phyloP scores from a whole-genome alignment of 2,888 invertebrate species.

The Acrocyrtus sp. region DNA sequence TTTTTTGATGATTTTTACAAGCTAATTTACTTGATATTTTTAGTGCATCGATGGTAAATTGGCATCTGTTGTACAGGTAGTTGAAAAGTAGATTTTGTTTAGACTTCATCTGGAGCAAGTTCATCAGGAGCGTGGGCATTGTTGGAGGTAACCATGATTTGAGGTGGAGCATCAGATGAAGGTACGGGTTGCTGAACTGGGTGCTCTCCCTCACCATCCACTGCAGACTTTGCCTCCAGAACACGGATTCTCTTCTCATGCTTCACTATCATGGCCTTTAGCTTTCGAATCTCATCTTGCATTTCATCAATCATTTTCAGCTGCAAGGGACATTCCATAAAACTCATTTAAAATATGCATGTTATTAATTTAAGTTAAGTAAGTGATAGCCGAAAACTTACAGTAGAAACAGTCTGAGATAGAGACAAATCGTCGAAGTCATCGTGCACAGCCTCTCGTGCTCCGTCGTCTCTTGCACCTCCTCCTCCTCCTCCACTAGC shows the following conservation, averaged over 20 bases:
- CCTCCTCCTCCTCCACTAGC: slow-evolving; percentile 27
- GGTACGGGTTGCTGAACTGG: slow-evolving; percentile 52
- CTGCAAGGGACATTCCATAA: slow-evolving; percentile 44
- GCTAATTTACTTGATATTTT: neutral
- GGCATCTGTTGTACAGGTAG: slow-evolving; percentile 11
- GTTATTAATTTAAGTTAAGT: too few relatives aligned
- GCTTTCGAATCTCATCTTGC: slow-evolving; percentile 87
- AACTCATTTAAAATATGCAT: neutral
- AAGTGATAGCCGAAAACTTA: too few relatives aligned
- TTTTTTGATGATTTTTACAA: neutral
- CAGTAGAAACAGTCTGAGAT: slow-evolving; percentile 49
- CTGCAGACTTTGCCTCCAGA: slow-evolving; percentile 72
- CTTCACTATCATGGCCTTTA: slow-evolving; percentile 94
- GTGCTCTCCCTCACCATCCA: slow-evolving; percentile 36
- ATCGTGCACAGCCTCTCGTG: slow-evolving; percentile 50
- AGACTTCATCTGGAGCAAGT: slow-evolving; percentile 66
- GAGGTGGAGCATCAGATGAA: slow-evolving; percentile 58
- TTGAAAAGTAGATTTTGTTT: slow-evolving; percentile 39
- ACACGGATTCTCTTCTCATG: slow-evolving; percentile 89
- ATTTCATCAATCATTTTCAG: slow-evolving; percentile 76
- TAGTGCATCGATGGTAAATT: slow-evolving; percentile 30
- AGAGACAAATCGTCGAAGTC: slow-evolving; percentile 56
- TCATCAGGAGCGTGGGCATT: slow-evolving; percentile 61
- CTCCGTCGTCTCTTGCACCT: slow-evolving; percentile 47
- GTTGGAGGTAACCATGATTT: slow-evolving; percentile 56